These are phyloP conservation scores for Mionectes olivaceus DNA, from an alignment of 2,797 vertebrate species.

Conservation along the genomic window DNA sequence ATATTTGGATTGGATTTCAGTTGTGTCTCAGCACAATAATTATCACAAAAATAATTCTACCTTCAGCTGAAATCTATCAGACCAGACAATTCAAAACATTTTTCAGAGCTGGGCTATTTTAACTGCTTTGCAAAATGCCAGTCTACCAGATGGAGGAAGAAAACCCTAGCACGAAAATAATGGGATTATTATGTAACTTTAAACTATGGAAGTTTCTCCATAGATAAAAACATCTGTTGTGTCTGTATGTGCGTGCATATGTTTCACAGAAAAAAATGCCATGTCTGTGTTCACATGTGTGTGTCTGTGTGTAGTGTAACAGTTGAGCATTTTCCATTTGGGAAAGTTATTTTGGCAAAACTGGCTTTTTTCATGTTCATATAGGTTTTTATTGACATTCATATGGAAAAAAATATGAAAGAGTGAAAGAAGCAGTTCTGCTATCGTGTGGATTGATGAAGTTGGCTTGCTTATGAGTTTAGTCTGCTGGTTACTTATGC, in stretches of 20 bases:
- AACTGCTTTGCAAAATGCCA: not conserved
- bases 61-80: not conserved
- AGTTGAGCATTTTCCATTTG: not conserved
- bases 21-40: not conserved
- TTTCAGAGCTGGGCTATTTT: not conserved
- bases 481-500: not conserved
- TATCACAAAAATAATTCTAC: slow-evolving; percentile 12
- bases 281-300: not conserved
- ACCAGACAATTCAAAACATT: not conserved
- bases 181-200: not conserved
- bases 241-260: too few species aligned
- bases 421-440: not conserved
- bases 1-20: not conserved
- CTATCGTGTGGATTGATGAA: not conserved
- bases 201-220: not conserved
- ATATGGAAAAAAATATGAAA: not conserved
- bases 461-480: not conserved
- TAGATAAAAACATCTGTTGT: not conserved
- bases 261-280: not conserved
- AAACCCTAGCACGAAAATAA: not conserved
- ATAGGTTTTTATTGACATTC: not conserved
- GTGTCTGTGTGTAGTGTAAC: not conserved
- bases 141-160: not conserved
- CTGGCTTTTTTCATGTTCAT: not conserved
- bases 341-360: not conserved